Percentiles rank a stretch among this genome's conserved stretches.
Evolutionary conservation across 2,888 invertebrate species (phyloP).

Genomic region (Sinelater perroti): DNA sequence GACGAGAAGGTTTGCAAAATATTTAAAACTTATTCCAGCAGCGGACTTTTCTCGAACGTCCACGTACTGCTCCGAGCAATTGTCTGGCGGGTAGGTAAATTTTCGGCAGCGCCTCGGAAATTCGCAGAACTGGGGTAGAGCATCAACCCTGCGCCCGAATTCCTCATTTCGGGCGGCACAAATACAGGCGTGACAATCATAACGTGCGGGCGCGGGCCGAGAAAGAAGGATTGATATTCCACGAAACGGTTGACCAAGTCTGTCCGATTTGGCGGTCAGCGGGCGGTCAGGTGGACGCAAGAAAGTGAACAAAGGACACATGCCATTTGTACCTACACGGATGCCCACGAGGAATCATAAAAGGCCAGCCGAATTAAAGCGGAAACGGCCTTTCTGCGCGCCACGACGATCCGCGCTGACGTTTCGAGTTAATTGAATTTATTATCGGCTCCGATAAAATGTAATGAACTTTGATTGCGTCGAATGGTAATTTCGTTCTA

Average conservation of each 20-base stretch:
- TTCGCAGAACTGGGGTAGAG: conserved; percentile 31
- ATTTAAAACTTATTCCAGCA: no score
- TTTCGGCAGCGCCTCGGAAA: conserved; percentile 9
- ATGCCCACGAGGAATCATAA: conserved; percentile 12
- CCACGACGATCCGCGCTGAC: no score
- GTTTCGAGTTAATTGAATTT: neutral
- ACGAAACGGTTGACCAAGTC: conserved; percentile 12
- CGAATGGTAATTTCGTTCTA: neutral
- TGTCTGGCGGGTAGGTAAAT: neutral
- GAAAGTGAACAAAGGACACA: conserved; percentile 18
- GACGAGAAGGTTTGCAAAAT: no score
- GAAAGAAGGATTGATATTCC: conserved; percentile 33
- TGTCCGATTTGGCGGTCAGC: conserved; percentile 21
- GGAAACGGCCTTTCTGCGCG: neutral
- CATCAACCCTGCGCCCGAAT: conserved; percentile 27
- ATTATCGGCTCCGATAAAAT: neutral
- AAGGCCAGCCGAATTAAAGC: conserved; percentile 5
- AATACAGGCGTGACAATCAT: conserved; percentile 31
- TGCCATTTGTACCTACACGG: conserved; percentile 19
- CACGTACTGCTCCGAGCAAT: no score
- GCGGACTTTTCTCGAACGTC: no score
- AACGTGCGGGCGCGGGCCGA: conserved; percentile 27
- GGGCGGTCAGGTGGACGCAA: conserved; percentile 29
- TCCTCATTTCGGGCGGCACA: conserved; percentile 25
- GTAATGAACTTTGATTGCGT: conserved; percentile 2